These are phyloP conservation scores for Mionectes macconnelli DNA, from an alignment of 2,113 vertebrate species.

Conservation along the genomic window DNA sequence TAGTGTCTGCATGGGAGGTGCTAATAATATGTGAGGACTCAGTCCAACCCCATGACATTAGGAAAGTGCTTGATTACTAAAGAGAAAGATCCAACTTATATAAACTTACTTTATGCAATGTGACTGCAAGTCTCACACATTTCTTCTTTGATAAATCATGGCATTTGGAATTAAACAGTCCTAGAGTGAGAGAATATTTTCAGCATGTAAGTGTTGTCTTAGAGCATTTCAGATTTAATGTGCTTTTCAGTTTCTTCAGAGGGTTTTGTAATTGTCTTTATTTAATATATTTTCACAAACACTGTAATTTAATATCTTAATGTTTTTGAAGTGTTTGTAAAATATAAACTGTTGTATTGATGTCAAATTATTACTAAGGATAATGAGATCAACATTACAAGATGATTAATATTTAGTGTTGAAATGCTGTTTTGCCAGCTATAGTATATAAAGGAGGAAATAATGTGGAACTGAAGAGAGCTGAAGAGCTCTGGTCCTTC, in stretches of 20 bases:
- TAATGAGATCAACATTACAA: background rate
- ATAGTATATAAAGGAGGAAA: background rate
- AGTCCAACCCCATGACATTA: background rate
- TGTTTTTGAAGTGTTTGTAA: background rate
- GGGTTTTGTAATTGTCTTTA: background rate
- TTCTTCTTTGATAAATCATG: background rate
- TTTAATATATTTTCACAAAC: background rate
- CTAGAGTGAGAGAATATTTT: background rate
- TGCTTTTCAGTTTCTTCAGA: background rate
- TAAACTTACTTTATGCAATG: slow-evolving; percentile 24
- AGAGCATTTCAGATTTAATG: background rate
- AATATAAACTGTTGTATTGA: background rate
- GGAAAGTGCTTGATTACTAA: background rate
- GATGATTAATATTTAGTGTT: background rate
- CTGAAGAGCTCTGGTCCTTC: background rate
- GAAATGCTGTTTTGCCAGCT: background rate
- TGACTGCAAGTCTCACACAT: slow-evolving; percentile 40
- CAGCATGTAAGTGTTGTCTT: background rate
- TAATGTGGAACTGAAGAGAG: background rate
- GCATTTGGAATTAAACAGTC: background rate
- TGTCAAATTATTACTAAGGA: background rate
- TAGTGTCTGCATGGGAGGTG: background rate
- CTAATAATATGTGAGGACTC: background rate
- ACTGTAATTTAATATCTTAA: background rate
- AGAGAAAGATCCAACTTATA: background rate